Evolutionary conservation across 2,113 vertebrate genomes (phyloP), one percentile per base, ranked within the genome.

Genomic region (Cinclus mexicanus): DNA sequence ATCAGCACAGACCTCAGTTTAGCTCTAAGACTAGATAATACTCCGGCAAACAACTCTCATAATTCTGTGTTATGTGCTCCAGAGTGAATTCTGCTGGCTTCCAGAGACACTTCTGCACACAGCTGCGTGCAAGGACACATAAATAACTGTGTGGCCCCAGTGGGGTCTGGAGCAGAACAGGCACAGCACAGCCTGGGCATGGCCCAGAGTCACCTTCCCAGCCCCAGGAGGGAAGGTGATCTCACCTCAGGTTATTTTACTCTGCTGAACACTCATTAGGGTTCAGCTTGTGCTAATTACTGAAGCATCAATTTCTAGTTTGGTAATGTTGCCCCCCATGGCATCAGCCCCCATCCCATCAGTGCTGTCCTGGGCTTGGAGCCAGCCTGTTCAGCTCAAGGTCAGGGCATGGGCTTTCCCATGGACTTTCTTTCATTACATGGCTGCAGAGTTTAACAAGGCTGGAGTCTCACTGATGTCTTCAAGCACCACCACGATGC

Each of bases 11-110:
- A 33, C 41, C 80, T 52, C 63, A 25, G 76, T 64, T 80, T n/a
- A 65, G 72, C 93, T 89, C 60, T 63, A n/a, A 29, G 6, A 83
- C 89, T 82, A 83, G 95, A 82, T 90, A 92, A 94, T 33, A 18
- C 61, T 39, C 87, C 24, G 42, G 85, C 24, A 78, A 95, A 91
- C 3, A 22, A 64, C 65, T 41, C 65, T 56, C 85, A 7, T 71
- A 79, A 74, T 41, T 90, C 89, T 82, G 47, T 25, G 6, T 76
- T 89, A 60, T 28, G 69, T 64, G 67, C 18, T 55, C 61, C 64
- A 46, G 79, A 89, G 60, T 15, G 64, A 79, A 64, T 64, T n/a
- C 78, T 13, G 6, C 4, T 7, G 35, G 72, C 19, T 60, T 80
- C 44, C 78, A 78, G 71, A 17, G 33, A 24, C 44, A 7, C 44